Evolutionary conservation across 2,888 invertebrate species (phyloP).

Genomic region (Spisula subtruncata): DNA sequence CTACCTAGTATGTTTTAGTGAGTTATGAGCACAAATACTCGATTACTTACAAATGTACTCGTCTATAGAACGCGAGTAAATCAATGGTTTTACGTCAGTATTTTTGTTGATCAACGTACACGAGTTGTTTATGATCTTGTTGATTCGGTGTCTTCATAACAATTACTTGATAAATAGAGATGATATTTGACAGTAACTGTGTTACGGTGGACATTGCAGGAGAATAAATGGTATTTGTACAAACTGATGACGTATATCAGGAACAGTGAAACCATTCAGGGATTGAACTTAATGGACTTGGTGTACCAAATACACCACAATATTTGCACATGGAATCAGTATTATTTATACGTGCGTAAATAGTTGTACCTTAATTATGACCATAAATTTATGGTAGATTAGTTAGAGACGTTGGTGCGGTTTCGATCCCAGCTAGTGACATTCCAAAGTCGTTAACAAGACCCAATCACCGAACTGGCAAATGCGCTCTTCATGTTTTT

Average conservation of each 20-base stretch:
- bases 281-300: neutral
- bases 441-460: too few species aligned
- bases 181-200: slow-evolving; percentile 4
- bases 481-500: too few species aligned
- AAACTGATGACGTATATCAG: neutral
- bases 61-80: neutral
- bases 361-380: too few species aligned
- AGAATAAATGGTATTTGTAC: neutral
- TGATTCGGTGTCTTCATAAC: neutral
- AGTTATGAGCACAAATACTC: too few species aligned
- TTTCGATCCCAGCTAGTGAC: too few species aligned
- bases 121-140: neutral
- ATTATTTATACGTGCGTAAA: too few species aligned
- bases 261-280: neutral
- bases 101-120: neutral
- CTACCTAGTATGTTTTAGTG: too few species aligned
- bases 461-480: too few species aligned
- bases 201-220: neutral
- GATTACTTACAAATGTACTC: too few species aligned
- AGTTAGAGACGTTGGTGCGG: too few species aligned
- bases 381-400: too few species aligned
- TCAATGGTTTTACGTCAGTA: neutral
- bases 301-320: neutral
- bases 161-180: neutral
- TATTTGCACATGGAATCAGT: too few species aligned